These are phyloP conservation scores for Okapia johnstoni DNA, from an alignment of 2,113 vertebrate genomes.

Conservation along the genomic window DNA sequence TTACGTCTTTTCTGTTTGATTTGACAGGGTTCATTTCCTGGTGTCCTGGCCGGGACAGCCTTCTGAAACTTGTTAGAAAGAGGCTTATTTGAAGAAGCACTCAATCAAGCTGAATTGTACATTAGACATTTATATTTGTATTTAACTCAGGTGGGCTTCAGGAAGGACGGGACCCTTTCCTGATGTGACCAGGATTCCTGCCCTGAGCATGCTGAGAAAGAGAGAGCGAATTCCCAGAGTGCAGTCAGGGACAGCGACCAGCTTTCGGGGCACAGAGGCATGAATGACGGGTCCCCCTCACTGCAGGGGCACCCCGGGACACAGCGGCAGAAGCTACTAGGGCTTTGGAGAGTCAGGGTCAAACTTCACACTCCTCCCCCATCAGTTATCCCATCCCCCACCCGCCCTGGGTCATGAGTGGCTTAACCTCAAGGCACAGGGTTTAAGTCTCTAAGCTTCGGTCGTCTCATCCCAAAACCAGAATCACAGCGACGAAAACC, in stretches of 20 bases:
- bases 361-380: not conserved
- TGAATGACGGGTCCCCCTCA: fast-evolving
- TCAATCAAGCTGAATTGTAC: not conserved
- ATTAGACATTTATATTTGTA: not conserved
- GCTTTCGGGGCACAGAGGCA: not conserved
- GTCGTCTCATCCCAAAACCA: not conserved
- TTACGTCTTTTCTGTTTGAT: not conserved
- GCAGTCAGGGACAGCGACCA: fast-evolving
- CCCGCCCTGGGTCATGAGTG: fast-evolving
- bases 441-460: not conserved
- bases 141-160: not conserved
- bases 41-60: not conserved
- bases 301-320: fast-evolving
- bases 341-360: not conserved
- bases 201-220: not conserved
- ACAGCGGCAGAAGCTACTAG: not conserved
- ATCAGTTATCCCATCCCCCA: fast-evolving
- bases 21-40: not conserved
- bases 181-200: not conserved
- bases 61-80: not conserved
- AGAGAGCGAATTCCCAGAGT: no score
- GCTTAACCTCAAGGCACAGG: not conserved
- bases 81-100: not conserved
- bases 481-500: not conserved
- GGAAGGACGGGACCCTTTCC: not conserved